A percentile compares a stretch with the other conserved stretches of the same genome.
phyloP scores from a whole-genome alignment of 2,797 vertebrate species.

The Lutjanus campechanus region DNA sequence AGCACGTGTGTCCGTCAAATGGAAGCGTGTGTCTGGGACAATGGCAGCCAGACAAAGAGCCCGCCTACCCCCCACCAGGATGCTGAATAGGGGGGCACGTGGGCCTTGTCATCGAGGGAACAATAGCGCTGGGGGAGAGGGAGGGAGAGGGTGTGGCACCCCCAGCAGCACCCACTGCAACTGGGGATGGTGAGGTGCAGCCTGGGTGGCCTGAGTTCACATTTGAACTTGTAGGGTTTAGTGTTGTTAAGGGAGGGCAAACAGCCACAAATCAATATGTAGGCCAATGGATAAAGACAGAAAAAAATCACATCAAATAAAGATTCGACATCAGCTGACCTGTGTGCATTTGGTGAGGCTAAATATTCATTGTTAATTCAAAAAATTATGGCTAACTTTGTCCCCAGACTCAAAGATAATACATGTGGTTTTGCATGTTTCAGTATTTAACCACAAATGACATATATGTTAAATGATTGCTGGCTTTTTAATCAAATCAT shows the following conservation, averaged over 20 bases:
- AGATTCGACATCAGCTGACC: background rate
- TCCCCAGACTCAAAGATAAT: background rate
- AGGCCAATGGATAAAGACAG: background rate
- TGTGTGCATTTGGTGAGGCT: background rate
- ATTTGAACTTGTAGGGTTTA: slow-evolving; percentile 49
- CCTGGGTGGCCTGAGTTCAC: slow-evolving; percentile 69
- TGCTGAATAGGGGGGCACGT: slow-evolving; percentile 86
- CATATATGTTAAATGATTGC: slow-evolving; percentile 1
- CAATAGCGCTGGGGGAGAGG: slow-evolving; percentile 72
- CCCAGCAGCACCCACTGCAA: slow-evolving; percentile 35
- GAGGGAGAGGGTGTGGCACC: slow-evolving; percentile 68
- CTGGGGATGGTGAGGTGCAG: slow-evolving; percentile 37
- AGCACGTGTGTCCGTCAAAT: slow-evolving; percentile 87
- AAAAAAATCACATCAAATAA: background rate
- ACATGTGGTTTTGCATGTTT: slow-evolving; percentile 2
- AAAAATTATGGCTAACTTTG: slow-evolving; percentile 1
- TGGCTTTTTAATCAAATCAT: background rate
- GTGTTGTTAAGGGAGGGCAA: background rate
- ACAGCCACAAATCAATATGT: background rate
- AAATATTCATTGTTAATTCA: slow-evolving; percentile 4
- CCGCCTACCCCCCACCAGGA: slow-evolving; percentile 74
- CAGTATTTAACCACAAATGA: background rate
- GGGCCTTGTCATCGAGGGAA: slow-evolving; percentile 83
- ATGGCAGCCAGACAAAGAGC: slow-evolving; percentile 83
- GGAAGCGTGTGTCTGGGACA: slow-evolving; percentile 86